Base-by-base conservation (phyloP, 2,113 vertebrate genomes). In the Mormoops blainvillei region DNA sequence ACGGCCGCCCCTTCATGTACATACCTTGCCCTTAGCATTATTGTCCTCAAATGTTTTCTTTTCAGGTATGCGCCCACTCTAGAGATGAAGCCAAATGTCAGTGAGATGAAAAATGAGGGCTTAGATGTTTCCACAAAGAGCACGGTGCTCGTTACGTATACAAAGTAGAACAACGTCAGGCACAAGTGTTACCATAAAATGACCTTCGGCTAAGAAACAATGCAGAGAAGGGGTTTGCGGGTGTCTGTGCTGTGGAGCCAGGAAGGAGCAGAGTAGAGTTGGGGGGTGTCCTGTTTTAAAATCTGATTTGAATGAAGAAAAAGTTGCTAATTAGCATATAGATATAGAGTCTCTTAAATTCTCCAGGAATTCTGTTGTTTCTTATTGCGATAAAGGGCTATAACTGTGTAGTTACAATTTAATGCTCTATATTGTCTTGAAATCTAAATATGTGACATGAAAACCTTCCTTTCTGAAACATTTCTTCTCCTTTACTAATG, bases 401-500 rank as follows among this genome's bases (percentile, higher is more conserved):
- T 38, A 20, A 58, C 45, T 78, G 7, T 68, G 18, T 31, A 13
- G 28, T 80, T 45, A 5, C 31, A 92, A 22, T 26, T 70, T 31
- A 73, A 95, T 65, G 74, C 45, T 65, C 10, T 24, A 83, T 97
- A 83, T 97, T 96, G 91, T 86, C 97, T 96, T 38, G 20, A 95
- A 94, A 96, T 96, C 95, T 96, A 92, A 97, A 94, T 70, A 84
- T 89, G 97, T 97, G 63, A 95, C 95, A 33, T 24, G 50, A 98
- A 93, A 97, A 80, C 50, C 89, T 33, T 7, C 14, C 13, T 48
- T 93, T 56, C 94, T 97, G 78, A 92, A 91, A 58, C 96, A 24
- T 89, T 96, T 67, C 96, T 96, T 96, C 97, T 96, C 94, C 95
- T 95, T 92, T 96, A 98, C 98, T 99, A 98, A 98, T 97, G 65